Percentiles rank a stretch among this genome's conserved stretches.
These are phyloP conservation scores for Rhabdomys pumilio DNA, from an alignment of 2,797 vertebrate genomes.

Conservation along the genomic window DNA sequence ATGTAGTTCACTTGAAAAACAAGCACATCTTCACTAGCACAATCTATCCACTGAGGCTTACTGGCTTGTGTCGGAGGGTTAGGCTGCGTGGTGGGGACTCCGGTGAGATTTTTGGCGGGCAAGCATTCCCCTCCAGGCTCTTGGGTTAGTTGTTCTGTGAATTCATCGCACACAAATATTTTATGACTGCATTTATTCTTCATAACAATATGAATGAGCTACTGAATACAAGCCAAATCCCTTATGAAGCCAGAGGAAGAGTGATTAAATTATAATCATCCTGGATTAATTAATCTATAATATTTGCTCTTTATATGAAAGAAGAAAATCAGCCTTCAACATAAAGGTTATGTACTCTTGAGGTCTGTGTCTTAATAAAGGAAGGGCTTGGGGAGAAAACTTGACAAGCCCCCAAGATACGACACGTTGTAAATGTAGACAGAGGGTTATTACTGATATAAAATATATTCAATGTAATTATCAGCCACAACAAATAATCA, in stretches of 20 bases:
- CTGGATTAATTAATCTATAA: constrained; percentile 99
- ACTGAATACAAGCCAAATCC: constrained; percentile 91
- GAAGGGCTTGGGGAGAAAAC: constrained; percentile 92
- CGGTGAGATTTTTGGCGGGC: not conserved
- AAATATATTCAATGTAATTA: constrained; percentile 97
- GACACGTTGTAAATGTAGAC: constrained; percentile 94
- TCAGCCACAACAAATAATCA: constrained; percentile 99
- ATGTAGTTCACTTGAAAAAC: not conserved
- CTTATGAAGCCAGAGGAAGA: constrained; percentile 93
- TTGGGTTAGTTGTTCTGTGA: constrained; percentile 85
- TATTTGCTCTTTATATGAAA: constrained; percentile 98
- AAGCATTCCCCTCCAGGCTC: constrained; percentile 57
- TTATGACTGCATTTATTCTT: constrained; percentile 90
- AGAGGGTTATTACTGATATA: constrained; percentile 99
- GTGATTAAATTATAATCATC: constrained; percentile 99
- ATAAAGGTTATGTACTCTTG: constrained; percentile 97
- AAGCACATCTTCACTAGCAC: not conserved
- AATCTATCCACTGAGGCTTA: not conserved
- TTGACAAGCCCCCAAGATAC: constrained; percentile 97
- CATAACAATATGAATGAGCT: constrained; percentile 90
- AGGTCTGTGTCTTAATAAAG: constrained; percentile 97
- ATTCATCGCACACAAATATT: constrained; percentile 89
- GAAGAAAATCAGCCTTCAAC: constrained; percentile 93
- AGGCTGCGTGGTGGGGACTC: not conserved
- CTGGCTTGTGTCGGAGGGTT: not conserved